These are phyloP conservation scores for Otolemur crassicaudatus DNA, from an alignment of 2,797 vertebrate genomes.

Conservation along the genomic window DNA sequence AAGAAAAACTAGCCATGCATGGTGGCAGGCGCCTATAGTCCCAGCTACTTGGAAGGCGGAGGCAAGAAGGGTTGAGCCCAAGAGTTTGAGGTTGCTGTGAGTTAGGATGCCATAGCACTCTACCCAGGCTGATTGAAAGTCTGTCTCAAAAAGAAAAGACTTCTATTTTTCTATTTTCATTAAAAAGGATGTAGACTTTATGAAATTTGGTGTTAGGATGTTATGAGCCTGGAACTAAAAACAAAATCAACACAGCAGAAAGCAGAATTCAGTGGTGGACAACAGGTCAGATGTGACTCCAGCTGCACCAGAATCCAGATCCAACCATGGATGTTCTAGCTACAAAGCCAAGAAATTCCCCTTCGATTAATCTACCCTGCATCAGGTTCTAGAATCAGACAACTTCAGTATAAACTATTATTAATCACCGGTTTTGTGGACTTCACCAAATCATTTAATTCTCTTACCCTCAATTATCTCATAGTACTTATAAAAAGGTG, in stretches of 20 bases:
- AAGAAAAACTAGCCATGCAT: no score
- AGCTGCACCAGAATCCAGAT: not conserved
- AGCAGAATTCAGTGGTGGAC: not conserved
- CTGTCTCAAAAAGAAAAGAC: no score
- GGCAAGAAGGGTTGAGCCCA: no score
- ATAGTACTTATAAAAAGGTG: not conserved
- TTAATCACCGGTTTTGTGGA: not conserved
- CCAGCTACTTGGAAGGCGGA: no score
- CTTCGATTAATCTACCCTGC: not conserved
- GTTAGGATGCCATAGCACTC: no score
- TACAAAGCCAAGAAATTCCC: not conserved
- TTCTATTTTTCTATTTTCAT: not conserved
- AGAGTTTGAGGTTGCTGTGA: no score
- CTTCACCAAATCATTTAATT: not conserved
- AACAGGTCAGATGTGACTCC: not conserved
- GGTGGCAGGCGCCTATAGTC: no score
- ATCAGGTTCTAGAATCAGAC: not conserved
- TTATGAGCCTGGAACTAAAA: not conserved
- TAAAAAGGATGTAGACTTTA: not conserved
- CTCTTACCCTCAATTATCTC: not conserved
- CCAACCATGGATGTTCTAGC: not conserved
- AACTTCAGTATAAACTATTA: not conserved
- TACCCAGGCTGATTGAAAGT: no score
- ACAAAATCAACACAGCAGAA: slow-evolving; percentile 14
- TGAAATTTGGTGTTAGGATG: not conserved